Evolutionary conservation across 2,113 vertebrate species (phyloP), one percentile per base, ranked within the genome.

Genomic region (Hippocampus guttulatus): DNA sequence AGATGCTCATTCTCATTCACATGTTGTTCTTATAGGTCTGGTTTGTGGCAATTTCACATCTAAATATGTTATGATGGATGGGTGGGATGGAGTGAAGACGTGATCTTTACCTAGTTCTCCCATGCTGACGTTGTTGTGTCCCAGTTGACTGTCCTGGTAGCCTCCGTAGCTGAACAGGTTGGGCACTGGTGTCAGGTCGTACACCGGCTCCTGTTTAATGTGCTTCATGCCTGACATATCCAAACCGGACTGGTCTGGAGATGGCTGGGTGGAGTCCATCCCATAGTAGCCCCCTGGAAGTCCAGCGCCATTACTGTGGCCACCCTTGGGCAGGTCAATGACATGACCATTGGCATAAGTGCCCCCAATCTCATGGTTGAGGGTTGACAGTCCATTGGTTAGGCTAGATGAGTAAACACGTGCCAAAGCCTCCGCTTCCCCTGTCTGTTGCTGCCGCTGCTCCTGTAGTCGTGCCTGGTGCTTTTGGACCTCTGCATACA

Each of bases 221-320:
- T 96, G 97, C 92, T 98, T 98, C 92, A 98, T 95, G 86, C 96
- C 97, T 72, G 95, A 95, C 94, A 99, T 97, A 89, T 99, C 97
- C 88, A 99, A 92, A 51, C 97, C 97, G 68, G 97, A 99, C 89
- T 99, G 97, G 86, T 99, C 97, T 3, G 97, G 97, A 76, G 97
- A 99, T 0, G 96, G 94, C 84, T 98, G 97, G 70, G 96, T 95
- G 27, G 97, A 99, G 90, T 98, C 97, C 86, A 98, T 92, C 0
- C 87, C 94, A 71, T 98, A 98, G 77, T 96, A 98, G 8, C 94
- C 92, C 10, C 88, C 83, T 0, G 85, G 88, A 11, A 85, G 76
- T 9, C 85, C 90, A 7, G 77, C 89, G 70, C 87, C 85, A 6
- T 90, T 88, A 10, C 77, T 80, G 20, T 87, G 86, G 77, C 78